Conservation (phyloP, 2,797 vertebrate genomes). For the Pseudochaenichthys georgianus region DNA sequence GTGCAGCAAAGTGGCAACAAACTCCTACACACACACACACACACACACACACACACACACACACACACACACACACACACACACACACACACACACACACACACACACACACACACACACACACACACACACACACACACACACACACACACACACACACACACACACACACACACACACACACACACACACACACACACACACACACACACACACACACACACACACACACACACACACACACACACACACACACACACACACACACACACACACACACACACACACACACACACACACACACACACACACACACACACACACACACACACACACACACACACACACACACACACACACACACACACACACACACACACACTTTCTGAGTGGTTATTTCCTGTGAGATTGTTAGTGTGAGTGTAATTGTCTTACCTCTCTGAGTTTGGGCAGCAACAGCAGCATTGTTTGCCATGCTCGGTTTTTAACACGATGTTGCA, state of each 20-base stretch:
- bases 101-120: slow-evolving; percentile 2
- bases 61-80: slow-evolving; percentile 34
- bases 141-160: slow-evolving; percentile 16
- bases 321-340: too few species aligned
- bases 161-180: background rate
- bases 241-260: slow-evolving; percentile 4
- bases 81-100: slow-evolving; percentile 16
- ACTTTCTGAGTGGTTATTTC: slow-evolving; percentile 12
- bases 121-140: slow-evolving; percentile 35
- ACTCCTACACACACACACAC: slow-evolving; percentile 79
- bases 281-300: slow-evolving; percentile 24
- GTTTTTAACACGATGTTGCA: slow-evolving; percentile 94
- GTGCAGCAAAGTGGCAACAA: slow-evolving; percentile 84
- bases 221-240: slow-evolving; percentile 5
- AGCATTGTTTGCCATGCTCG: slow-evolving; percentile 93
- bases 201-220: background rate
- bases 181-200: slow-evolving; percentile 7
- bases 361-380: too few species aligned
- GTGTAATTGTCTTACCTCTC: slow-evolving; percentile 82
- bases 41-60: slow-evolving; percentile 1
- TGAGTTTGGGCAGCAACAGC: slow-evolving; percentile 90
- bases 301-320: too few species aligned
- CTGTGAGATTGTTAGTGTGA: background rate
- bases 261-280: slow-evolving; percentile 4
- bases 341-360: too few species aligned